Conservation (phyloP, 1,140 invertebrate genomes). For the Drosophila guanche region DNA sequence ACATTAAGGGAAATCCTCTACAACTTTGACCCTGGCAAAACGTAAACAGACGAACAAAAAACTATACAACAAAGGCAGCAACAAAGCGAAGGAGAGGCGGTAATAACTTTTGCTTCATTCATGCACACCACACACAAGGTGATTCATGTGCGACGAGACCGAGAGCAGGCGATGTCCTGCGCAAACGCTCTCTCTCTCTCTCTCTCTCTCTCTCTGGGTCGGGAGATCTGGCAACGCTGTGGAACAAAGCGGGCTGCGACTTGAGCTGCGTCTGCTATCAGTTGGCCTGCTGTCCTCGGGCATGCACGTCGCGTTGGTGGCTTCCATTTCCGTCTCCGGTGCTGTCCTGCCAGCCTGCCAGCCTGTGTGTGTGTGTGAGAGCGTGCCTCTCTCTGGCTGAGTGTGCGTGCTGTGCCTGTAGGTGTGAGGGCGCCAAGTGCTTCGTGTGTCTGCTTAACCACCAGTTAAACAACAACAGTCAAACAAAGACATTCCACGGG, state of each 20-base stretch:
- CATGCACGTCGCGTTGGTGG: constrained; percentile 49
- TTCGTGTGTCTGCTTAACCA: constrained; percentile 55
- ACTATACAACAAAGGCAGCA: constrained; percentile 9
- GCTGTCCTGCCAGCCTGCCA: not conserved
- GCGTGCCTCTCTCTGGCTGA: constrained; percentile 12
- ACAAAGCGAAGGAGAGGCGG: constrained; percentile 9
- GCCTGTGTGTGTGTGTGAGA: constrained; percentile 3
- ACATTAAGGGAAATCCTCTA: constrained; percentile 70
- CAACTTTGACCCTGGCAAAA: constrained; percentile 72
- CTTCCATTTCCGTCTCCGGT: constrained; percentile 12
- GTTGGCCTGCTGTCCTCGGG: constrained; percentile 61
- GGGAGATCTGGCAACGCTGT: constrained; percentile 50
- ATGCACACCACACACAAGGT: constrained; percentile 51
- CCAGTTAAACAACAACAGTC: constrained; percentile 41
- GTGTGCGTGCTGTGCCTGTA: constrained; percentile 22
- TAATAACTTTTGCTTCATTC: constrained; percentile 65
- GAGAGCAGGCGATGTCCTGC: constrained; percentile 1
- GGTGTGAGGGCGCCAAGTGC: constrained; percentile 68
- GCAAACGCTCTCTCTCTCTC: not conserved
- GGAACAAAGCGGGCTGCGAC: not conserved
- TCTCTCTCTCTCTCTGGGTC: constrained; percentile 8
- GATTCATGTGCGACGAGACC: constrained; percentile 5
- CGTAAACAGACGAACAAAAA: constrained; percentile 61
- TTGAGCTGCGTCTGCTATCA: constrained; percentile 54
- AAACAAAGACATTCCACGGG: constrained; percentile 40